Base-by-base conservation (phyloP, 2,797 vertebrate genomes). In the Spheniscus humboldti region DNA sequence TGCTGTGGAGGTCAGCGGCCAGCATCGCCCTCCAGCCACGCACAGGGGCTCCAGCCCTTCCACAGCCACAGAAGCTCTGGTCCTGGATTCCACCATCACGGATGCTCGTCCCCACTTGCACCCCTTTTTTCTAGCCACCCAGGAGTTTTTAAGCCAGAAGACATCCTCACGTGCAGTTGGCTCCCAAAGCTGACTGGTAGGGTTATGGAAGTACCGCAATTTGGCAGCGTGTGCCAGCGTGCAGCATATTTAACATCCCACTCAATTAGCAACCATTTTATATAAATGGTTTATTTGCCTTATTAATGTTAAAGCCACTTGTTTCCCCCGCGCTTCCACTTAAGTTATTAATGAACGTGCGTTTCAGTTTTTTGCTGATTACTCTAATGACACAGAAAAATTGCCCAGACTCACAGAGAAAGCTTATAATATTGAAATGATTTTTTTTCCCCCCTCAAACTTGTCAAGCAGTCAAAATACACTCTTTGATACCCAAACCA, bases 221-320 rank as follows among this genome's bases (percentile, higher is more conserved):
- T 41, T 8, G 25, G 79, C 68, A 78, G 39, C 25, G 1, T 7
- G 16, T 59, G 66, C 53, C 90, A 83, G 53, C 0, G 0, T n/a
- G 31, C 67, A 76, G 41, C 22, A 17, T 47, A 80, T 75, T 87
- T 94, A 93, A 90, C n/a, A 82, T 93, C 88, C 81, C 71, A 74
- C 67, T 68, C 83, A 93, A 93, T 97, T 93, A 96, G 88, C 92
- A 92, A 75, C 59, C 2, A 0, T 89, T 95, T 87, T 19, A 82
- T 89, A 89, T 50, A 88, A 93, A 88, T 71, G 45, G 81, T 93
- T 93, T 97, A 93, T 96, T 96, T 96, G 85, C 85, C 79, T 94
- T 96, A 94, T 97, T 94, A 97, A 92, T 45, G 56, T 86, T 93
- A 94, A 94, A 96, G 87, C 69, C 85, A 90, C 89, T 97, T 93